Conservation (phyloP, 2,888 invertebrate species). For the Lepidocyrtinus sp. region DNA sequence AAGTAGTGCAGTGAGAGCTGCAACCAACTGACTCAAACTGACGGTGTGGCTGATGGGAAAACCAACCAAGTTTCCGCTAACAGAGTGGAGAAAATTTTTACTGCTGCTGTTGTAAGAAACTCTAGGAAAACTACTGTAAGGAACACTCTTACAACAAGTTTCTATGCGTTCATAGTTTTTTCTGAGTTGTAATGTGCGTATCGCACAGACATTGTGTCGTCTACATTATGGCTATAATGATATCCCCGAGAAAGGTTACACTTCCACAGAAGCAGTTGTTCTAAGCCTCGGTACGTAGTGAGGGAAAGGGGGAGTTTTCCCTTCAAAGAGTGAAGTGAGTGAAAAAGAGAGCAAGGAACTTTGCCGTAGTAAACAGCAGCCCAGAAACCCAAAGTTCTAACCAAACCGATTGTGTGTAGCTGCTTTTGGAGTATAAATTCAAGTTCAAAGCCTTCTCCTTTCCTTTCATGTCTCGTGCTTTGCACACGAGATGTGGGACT, state of each 20-base stretch:
- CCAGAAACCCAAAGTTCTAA: too few relatives aligned
- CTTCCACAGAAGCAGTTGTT: conserved; percentile 21
- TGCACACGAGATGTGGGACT: neutral
- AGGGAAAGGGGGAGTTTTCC: conserved; percentile 20
- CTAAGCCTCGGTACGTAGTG: neutral
- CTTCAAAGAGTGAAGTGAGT: neutral
- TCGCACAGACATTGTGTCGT: conserved; percentile 49
- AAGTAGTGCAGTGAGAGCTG: neutral
- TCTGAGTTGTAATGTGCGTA: conserved; percentile 43
- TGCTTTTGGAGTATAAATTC: conserved; percentile 49
- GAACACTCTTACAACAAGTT: conserved; percentile 43
- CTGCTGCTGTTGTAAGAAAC: neutral
- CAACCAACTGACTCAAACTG: neutral
- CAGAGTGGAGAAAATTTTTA: conserved; percentile 29
- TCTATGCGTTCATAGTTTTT: conserved; percentile 20
- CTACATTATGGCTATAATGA: conserved; percentile 17
- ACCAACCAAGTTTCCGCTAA: conserved; percentile 4
- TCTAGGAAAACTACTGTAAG: conserved; percentile 13
- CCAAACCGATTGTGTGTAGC: too few relatives aligned
- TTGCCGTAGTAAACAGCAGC: too few relatives aligned
- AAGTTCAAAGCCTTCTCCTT: conserved; percentile 48
- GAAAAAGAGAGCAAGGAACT: conserved; percentile 20
- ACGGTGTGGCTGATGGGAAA: conserved; percentile 19
- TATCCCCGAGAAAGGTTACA: conserved; percentile 16
- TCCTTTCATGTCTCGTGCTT: neutral